These are phyloP conservation scores for Melanerpes aurifrons DNA, from an alignment of 2,113 vertebrate species.

Conservation along the genomic window DNA sequence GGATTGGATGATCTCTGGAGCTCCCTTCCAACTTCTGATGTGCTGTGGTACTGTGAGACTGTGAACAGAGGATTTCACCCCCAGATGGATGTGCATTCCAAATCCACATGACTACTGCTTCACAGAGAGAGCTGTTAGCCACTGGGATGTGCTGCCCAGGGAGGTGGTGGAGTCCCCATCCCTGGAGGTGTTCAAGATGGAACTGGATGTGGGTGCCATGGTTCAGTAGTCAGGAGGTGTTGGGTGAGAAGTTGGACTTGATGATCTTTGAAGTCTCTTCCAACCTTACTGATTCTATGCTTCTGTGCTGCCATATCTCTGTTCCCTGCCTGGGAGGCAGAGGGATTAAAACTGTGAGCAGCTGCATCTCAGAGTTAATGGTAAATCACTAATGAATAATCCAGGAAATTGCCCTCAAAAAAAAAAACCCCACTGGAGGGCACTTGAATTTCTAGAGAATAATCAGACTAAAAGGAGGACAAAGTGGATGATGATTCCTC, in stretches of 20 bases:
- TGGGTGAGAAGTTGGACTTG: no score
- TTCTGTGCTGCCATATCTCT: neutral
- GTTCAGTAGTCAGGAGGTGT: no score
- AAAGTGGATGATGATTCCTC: neutral
- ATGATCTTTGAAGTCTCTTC: no score
- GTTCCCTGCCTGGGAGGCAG: neutral
- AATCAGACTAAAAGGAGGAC: rapidly evolving
- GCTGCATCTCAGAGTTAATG: neutral
- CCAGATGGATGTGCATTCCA: rapidly evolving
- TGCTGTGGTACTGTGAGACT: no score
- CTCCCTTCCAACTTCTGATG: no score
- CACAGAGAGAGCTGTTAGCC: no score
- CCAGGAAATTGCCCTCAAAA: neutral
- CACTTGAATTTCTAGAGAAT: neutral
- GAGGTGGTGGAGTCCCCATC: no score
- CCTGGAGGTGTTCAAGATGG: no score
- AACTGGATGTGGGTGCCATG: no score
- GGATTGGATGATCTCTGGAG: no score
- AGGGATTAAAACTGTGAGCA: neutral
- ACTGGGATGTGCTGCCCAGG: no score
- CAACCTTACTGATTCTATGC: no score
- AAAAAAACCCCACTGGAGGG: neutral
- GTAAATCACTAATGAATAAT: neutral
- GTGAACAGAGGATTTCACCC: neutral
- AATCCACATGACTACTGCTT: rapidly evolving